Percentiles rank a stretch among this genome's conserved stretches.
phyloP scores from a whole-genome alignment of 2,113 vertebrate species.

The Scopus umbretta region DNA sequence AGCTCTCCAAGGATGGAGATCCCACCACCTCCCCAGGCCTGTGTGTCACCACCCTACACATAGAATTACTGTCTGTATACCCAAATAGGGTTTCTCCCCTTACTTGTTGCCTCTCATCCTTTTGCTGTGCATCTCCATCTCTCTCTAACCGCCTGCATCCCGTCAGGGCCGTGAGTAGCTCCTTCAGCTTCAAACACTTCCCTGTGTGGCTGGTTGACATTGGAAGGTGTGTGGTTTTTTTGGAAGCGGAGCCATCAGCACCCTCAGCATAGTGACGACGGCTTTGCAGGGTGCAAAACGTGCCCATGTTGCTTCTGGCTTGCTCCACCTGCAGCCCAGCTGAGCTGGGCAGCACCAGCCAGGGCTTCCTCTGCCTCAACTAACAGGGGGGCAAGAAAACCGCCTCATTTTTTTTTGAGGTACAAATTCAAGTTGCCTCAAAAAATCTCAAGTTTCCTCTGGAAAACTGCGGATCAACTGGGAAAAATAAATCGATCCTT shows the following conservation, averaged over 20 bases:
- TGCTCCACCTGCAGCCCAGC: background rate
- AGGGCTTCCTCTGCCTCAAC: background rate
- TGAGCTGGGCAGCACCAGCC: background rate
- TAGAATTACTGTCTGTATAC: background rate
- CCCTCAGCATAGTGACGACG: background rate
- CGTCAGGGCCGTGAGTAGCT: background rate
- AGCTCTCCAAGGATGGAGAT: background rate
- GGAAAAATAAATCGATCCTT: background rate
- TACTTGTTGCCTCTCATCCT: background rate
- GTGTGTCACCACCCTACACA: background rate
- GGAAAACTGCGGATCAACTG: background rate
- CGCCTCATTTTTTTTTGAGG: background rate
- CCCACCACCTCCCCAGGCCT: background rate
- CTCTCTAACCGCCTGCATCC: background rate
- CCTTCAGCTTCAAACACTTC: slow-evolving; percentile 9
- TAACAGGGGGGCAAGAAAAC: background rate
- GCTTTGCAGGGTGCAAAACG: background rate
- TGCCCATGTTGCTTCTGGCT: slow-evolving; percentile 25
- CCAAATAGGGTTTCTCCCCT: background rate
- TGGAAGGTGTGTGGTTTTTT: slow-evolving; percentile 7
- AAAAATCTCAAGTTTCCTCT: background rate
- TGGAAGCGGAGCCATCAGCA: slow-evolving; percentile 38
- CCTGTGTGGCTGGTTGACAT: background rate
- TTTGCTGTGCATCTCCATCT: background rate
- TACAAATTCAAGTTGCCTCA: background rate